Percentiles rank a stretch among this genome's conserved stretches.
Evolutionary conservation across 2,797 vertebrate species (phyloP).

Genomic region (Acanthornis magna): DNA sequence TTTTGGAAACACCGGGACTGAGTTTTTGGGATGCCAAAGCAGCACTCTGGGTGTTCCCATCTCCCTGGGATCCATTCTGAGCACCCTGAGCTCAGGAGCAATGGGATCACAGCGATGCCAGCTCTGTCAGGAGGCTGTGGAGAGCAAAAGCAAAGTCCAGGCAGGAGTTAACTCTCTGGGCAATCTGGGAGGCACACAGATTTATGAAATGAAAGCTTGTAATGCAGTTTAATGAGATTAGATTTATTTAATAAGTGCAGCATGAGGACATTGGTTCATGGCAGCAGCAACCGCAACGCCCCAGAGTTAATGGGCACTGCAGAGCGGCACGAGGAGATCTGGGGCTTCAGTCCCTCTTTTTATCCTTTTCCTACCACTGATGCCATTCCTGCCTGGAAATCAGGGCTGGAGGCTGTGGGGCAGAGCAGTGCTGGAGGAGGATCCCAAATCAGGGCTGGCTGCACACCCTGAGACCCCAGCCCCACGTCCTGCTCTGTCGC

Average conservation of each 20-base stretch:
- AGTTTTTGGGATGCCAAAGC: neutral
- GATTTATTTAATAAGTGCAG: slow-evolving; percentile 48
- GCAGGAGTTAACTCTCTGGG: slow-evolving; percentile 35
- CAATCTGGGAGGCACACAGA: neutral
- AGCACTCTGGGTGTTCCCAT: neutral
- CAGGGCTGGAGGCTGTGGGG: neutral
- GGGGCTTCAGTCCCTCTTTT: neutral
- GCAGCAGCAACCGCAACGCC: neutral
- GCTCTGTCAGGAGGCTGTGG: neutral
- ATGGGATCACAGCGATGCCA: accelerated
- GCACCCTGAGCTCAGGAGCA: accelerated
- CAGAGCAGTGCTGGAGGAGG: neutral
- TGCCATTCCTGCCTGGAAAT: neutral
- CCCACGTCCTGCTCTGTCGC: neutral
- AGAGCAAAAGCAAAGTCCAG: neutral
- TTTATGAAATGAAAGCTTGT: slow-evolving; percentile 48
- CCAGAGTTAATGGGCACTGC: neutral
- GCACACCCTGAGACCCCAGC: neutral
- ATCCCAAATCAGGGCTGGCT: neutral
- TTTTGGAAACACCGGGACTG: neutral
- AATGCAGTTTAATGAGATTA: slow-evolving; percentile 55
- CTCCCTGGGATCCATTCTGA: neutral
- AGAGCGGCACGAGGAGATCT: neutral
- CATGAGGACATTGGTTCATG: neutral
- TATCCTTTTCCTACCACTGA: neutral